A percentile compares a stretch with the other conserved stretches of the same genome.
Conservation (phyloP, 2,797 vertebrate species). For the Clamator glandarius region DNA sequence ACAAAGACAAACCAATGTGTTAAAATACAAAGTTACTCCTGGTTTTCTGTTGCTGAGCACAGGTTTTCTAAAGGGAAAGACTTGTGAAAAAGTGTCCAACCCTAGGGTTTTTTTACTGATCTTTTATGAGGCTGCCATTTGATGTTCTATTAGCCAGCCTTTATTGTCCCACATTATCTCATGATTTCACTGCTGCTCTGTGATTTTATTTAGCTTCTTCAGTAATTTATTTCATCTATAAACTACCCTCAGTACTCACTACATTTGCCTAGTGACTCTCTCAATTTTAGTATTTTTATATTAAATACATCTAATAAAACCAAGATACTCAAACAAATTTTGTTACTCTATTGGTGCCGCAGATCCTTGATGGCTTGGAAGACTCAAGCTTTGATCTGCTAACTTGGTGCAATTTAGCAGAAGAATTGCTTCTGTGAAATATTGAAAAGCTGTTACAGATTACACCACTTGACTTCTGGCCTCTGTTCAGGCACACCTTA, state of each 20-base stretch:
- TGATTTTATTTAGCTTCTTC: slow-evolving; percentile 11
- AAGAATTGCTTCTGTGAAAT: background rate
- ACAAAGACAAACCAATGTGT: background rate
- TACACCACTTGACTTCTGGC: background rate
- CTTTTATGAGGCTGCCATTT: background rate
- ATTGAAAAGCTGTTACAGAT: background rate
- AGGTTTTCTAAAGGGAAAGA: background rate
- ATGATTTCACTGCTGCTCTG: slow-evolving; percentile 14
- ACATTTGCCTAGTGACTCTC: slow-evolving; percentile 7
- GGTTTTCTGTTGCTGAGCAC: background rate
- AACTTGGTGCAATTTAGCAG: background rate
- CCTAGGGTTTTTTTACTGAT: background rate
- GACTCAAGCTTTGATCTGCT: background rate
- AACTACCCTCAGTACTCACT: background rate
- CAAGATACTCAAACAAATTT: background rate
- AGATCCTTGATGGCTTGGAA: background rate
- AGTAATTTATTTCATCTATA: slow-evolving; percentile 8
- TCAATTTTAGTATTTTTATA: slow-evolving; percentile 19
- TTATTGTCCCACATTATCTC: slow-evolving; percentile 3
- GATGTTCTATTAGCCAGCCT: slow-evolving; percentile 7
- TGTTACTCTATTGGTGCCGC: background rate
- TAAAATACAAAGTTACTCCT: background rate
- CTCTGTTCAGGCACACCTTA: background rate
- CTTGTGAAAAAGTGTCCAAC: background rate
- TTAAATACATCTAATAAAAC: background rate